Percentiles rank a stretch among this genome's conserved stretches.
Evolutionary conservation across 2,113 vertebrate genomes (phyloP).

Genomic region (Apus apus): DNA sequence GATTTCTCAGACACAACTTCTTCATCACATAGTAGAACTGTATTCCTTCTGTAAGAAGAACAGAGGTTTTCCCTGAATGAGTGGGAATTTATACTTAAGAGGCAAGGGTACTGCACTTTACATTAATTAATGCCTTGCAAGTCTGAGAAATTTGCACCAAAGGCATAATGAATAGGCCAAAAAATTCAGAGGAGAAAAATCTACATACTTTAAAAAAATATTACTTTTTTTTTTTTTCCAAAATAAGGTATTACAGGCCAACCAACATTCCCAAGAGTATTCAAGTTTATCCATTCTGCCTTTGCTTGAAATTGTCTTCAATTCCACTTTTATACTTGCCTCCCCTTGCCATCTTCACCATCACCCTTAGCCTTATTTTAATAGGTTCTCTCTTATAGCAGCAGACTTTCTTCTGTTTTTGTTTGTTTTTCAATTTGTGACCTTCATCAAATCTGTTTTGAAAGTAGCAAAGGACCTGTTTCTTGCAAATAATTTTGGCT

Average conservation of each 20-base stretch:
- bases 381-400: background rate
- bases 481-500: background rate
- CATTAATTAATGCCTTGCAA: background rate
- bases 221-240: background rate
- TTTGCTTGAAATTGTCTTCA: background rate
- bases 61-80: background rate
- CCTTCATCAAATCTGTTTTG: background rate
- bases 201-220: background rate
- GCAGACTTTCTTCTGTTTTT: background rate
- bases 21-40: background rate
- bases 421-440: background rate
- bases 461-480: background rate
- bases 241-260: background rate
- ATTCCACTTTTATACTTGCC: background rate
- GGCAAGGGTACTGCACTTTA: background rate
- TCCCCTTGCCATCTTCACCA: background rate
- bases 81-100: background rate
- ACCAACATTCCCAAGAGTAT: background rate
- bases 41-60: background rate
- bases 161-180: fast-evolving
- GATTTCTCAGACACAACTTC: background rate
- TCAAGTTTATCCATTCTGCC: background rate
- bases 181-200: background rate
- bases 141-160: background rate
- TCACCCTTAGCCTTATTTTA: background rate